Evolutionary conservation across 2,797 vertebrate species (phyloP).

Genomic region (Gastrophryne carolinensis): DNA sequence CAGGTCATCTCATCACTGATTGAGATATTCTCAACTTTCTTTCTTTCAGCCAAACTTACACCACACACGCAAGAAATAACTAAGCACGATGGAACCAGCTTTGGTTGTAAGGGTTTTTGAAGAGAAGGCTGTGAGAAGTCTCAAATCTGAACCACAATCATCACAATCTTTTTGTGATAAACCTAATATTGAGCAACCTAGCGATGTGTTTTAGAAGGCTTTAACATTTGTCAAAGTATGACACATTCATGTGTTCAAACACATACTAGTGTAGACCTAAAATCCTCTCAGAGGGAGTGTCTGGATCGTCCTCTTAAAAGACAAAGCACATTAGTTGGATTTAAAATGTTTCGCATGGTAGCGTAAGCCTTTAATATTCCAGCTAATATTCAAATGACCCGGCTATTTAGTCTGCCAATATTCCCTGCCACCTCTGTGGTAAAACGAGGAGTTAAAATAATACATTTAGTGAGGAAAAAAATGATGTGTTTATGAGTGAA

Average conservation of each 20-base stretch:
- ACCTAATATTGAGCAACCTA: too few relatives aligned
- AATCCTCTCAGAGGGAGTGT: neutral
- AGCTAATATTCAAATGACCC: conserved; percentile 29
- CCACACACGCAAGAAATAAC: conserved; percentile 41
- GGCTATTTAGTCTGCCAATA: conserved; percentile 7
- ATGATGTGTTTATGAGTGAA: too few relatives aligned
- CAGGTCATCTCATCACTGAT: conserved; percentile 73
- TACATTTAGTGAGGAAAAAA: too few relatives aligned
- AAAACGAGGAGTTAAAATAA: too few relatives aligned
- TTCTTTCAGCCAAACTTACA: conserved; percentile 54
- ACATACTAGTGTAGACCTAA: neutral
- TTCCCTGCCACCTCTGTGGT: neutral
- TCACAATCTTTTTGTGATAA: too few relatives aligned
- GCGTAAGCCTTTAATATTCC: conserved; percentile 43
- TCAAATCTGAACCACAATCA: neutral
- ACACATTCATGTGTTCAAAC: neutral
- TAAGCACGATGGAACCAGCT: conserved; percentile 38
- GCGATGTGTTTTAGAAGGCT: neutral
- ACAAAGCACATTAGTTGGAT: conserved; percentile 48
- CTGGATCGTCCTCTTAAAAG: conserved; percentile 15
- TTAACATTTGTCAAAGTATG: neutral
- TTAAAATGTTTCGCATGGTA: conserved; percentile 37
- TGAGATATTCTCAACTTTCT: conserved; percentile 72
- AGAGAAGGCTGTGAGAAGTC: neutral
- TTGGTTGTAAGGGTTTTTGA: conserved; percentile 14